A percentile compares a stretch with the other conserved stretches of the same genome.
These are phyloP conservation scores for Acanthaster planci DNA, from an alignment of 35 echinoderm and acorn worm genomes.

Conservation along the genomic window DNA sequence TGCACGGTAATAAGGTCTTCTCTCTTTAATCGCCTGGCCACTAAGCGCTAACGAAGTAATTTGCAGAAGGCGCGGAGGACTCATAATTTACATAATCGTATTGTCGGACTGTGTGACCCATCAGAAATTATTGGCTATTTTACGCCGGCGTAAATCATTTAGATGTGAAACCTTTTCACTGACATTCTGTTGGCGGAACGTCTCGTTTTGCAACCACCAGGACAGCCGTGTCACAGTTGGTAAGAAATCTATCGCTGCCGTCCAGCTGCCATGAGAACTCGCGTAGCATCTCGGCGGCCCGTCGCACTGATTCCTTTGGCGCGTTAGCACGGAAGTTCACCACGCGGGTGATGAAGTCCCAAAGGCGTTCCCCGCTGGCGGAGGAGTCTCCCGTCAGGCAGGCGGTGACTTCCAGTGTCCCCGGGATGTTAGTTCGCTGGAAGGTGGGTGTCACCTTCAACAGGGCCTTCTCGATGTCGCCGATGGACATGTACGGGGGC, in stretches of 20 bases:
- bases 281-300: neutral
- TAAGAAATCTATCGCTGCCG: neutral
- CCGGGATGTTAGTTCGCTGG: neutral
- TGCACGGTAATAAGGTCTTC: too few relatives aligned
- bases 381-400: neutral
- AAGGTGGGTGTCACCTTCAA: neutral
- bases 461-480: neutral
- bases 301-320: neutral
- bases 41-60: too few relatives aligned
- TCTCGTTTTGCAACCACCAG: neutral
- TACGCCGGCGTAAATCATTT: too few relatives aligned
- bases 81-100: too few relatives aligned
- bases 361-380: neutral
- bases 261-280: neutral
- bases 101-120: too few relatives aligned
- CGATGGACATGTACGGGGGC: constrained; percentile 5
- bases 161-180: too few relatives aligned
- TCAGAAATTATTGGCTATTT: too few relatives aligned
- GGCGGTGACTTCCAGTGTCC: neutral
- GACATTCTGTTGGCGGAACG: neutral
- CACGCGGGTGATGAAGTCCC: constrained; percentile 23
- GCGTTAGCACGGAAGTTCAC: constrained; percentile 1
- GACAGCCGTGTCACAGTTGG: neutral
- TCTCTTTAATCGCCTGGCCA: too few relatives aligned
- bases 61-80: too few relatives aligned